phyloP scores from a whole-genome alignment of 2,113 vertebrate genomes.

The Hirundichthys speculiger region DNA sequence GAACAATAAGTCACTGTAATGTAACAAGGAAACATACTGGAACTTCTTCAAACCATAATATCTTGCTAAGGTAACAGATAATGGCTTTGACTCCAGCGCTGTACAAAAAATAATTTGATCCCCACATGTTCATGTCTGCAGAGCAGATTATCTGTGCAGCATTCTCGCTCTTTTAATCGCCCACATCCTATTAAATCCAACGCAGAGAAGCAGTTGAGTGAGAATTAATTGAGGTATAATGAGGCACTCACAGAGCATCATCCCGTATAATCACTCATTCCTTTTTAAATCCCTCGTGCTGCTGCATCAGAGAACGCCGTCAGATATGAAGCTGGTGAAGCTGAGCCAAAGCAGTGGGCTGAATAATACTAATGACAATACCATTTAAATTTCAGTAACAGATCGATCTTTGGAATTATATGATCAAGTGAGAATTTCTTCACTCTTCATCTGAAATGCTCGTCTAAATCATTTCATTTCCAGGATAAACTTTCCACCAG shows the following conservation, averaged over 20 bases:
- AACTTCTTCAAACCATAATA: neutral
- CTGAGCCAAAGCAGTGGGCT: neutral
- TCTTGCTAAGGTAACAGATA: neutral
- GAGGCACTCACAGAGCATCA: slow-evolving; percentile 25
- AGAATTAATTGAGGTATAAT: slow-evolving; percentile 37
- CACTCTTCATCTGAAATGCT: neutral
- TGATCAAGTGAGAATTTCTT: neutral
- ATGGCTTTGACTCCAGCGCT: neutral
- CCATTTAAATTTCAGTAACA: neutral
- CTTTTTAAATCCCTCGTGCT: neutral
- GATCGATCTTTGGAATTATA: neutral
- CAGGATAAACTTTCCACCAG: too few species aligned
- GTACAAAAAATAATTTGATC: slow-evolving; percentile 2
- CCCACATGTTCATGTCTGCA: neutral
- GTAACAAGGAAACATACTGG: neutral
- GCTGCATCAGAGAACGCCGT: slow-evolving; percentile 16
- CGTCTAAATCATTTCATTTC: too few species aligned
- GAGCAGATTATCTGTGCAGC: slow-evolving; percentile 32
- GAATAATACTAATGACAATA: neutral
- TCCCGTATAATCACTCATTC: slow-evolving; percentile 40
- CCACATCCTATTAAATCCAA: slow-evolving; percentile 39
- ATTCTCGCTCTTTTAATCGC: slow-evolving; percentile 32
- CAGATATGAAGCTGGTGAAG: slow-evolving; percentile 9
- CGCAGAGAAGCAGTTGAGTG: slow-evolving; percentile 35
- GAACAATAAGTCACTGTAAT: neutral